These are phyloP conservation scores for Siniperca chuatsi DNA, from an alignment of 2,113 vertebrate species.

Conservation along the genomic window DNA sequence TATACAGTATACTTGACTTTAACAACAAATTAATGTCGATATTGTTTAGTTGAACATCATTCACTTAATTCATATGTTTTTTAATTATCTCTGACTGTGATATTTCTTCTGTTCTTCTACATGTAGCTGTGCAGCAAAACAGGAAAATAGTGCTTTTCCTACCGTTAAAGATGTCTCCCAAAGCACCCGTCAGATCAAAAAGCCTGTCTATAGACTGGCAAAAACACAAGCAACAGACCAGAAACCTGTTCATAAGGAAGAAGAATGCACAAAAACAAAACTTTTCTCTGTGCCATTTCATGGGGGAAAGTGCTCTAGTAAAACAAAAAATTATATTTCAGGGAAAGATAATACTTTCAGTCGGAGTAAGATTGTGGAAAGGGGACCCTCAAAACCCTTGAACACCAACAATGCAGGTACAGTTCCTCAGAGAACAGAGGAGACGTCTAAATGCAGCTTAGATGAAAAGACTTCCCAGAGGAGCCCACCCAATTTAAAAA, in stretches of 20 bases:
- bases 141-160: not conserved
- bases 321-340: conserved; percentile 27
- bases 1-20: not conserved
- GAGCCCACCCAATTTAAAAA: conserved; percentile 25
- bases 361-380: conserved; percentile 22
- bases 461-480: conserved; percentile 26
- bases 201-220: conserved; percentile 49
- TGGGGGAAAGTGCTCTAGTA: not conserved
- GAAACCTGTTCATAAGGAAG: conserved; percentile 32
- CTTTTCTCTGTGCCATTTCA: not conserved
- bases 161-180: conserved; percentile 29
- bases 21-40: not conserved
- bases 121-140: conserved; percentile 40
- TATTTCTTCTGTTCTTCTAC: conserved; percentile 18
- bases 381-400: not conserved
- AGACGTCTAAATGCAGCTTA: not conserved
- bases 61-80: not conserved
- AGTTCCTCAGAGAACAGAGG: conserved; percentile 28
- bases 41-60: not conserved
- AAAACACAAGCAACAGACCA: conserved; percentile 38
- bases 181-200: conserved; percentile 58
- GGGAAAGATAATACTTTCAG: conserved; percentile 4
- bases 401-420: not conserved
- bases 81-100: not conserved
- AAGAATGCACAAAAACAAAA: conserved; percentile 23